Conservation (phyloP, 2,113 vertebrate genomes). For the Nesoenas mayeri region DNA sequence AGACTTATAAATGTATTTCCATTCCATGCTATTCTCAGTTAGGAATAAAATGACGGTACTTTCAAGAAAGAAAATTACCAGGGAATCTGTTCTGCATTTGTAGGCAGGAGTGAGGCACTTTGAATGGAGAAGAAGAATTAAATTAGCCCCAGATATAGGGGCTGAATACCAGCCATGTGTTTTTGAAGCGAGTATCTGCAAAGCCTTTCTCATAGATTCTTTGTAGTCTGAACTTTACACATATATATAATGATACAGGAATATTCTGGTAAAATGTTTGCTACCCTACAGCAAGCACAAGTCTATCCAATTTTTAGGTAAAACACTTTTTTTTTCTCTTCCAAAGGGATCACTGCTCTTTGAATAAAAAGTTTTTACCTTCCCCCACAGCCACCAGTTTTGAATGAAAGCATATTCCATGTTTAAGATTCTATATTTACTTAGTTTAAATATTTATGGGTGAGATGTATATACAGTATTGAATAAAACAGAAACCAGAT, state of each 20-base stretch:
- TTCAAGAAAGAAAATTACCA: slow-evolving; percentile 61
- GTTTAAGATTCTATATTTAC: slow-evolving; percentile 71
- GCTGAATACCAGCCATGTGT: slow-evolving; percentile 56
- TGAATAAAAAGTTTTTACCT: slow-evolving; percentile 63
- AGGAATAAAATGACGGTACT: slow-evolving; percentile 40
- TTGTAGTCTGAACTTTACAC: slow-evolving; percentile 25
- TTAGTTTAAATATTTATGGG: slow-evolving; percentile 75
- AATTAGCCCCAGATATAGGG: slow-evolving; percentile 64
- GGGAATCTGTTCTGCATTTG: slow-evolving; percentile 66
- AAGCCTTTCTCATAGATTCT: slow-evolving; percentile 24
- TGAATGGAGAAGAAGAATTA: slow-evolving; percentile 59
- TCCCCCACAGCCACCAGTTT: slow-evolving; percentile 18
- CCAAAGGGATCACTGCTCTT: slow-evolving; percentile 16
- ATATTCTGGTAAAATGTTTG: slow-evolving; percentile 44
- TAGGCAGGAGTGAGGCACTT: slow-evolving; percentile 49
- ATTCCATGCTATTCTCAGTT: slow-evolving; percentile 32
- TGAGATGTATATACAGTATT: slow-evolving; percentile 73
- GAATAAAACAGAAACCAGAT: slow-evolving; percentile 76
- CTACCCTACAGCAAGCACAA: slow-evolving; percentile 29
- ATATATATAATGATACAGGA: slow-evolving; percentile 24
- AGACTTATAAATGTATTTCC: slow-evolving; percentile 26
- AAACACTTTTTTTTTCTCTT: neutral
- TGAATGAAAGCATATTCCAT: slow-evolving; percentile 68
- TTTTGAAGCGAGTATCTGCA: slow-evolving; percentile 56
- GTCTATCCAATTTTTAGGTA: neutral